Percentiles rank a stretch among this genome's conserved stretches.
phyloP scores from a whole-genome alignment of 2,888 invertebrate genomes.

The Amphipyra tragopoginis region DNA sequence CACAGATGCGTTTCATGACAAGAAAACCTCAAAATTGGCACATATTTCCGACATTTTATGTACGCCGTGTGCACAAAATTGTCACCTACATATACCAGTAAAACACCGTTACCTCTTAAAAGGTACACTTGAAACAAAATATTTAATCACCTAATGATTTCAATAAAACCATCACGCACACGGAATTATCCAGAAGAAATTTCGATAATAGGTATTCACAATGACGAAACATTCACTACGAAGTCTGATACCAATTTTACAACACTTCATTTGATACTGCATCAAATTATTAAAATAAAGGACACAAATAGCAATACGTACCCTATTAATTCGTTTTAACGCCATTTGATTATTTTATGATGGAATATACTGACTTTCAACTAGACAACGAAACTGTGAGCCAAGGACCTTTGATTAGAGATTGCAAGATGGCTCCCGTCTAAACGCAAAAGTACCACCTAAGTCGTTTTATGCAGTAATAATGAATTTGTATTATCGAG shows the following conservation, averaged over 20 bases:
- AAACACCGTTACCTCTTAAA: constrained; percentile 74
- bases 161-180: constrained; percentile 75
- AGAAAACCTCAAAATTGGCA: constrained; percentile 89
- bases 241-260: constrained; percentile 83
- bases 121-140: constrained; percentile 42
- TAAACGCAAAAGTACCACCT: constrained; percentile 94
- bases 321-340: constrained; percentile 99
- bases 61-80: constrained; percentile 90
- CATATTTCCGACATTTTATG: constrained; percentile 90
- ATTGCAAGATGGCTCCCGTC: constrained; percentile 96
- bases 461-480: constrained; percentile 90
- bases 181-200: constrained; percentile 89
- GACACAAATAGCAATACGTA: constrained; percentile 89
- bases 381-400: constrained; percentile 95
- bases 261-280: constrained; percentile 74
- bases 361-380: constrained; percentile 94
- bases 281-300: constrained; percentile 70
- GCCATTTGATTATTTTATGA: constrained; percentile 95
- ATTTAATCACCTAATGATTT: constrained; percentile 53
- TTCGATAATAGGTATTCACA: constrained; percentile 91
- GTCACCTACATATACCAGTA: constrained; percentile 81
- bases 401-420: constrained; percentile 96
- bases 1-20: constrained; percentile 73
- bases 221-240: constrained; percentile 91
- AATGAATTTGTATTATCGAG: constrained; percentile 73